These are phyloP conservation scores for Hyaena hyaena DNA, from an alignment of 2,113 vertebrate genomes.

Conservation along the genomic window DNA sequence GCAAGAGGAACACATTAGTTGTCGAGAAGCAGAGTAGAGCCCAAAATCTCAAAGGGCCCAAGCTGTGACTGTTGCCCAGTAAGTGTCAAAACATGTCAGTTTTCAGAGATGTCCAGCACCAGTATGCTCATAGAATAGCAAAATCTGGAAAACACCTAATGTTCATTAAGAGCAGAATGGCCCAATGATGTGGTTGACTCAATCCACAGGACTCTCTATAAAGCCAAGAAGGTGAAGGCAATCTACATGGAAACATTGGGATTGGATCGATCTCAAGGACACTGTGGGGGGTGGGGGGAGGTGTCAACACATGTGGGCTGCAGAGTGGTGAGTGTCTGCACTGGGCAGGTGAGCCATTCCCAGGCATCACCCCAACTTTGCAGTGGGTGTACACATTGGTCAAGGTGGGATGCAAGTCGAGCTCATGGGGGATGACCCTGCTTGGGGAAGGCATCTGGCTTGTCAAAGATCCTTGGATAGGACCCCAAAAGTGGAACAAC, in stretches of 20 bases:
- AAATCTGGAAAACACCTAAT: neutral
- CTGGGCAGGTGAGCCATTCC: fast-evolving
- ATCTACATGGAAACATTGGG: fast-evolving
- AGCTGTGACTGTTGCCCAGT: neutral
- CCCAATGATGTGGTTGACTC: neutral
- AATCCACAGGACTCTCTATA: neutral
- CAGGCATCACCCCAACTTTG: neutral
- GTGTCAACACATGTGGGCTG: neutral
- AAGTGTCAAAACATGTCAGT: neutral
- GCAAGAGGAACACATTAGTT: neutral
- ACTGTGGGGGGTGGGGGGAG: too few species aligned
- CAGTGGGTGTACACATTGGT: neutral
- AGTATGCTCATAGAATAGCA: fast-evolving
- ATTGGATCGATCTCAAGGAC: neutral
- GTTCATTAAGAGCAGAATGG: neutral
- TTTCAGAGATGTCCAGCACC: neutral
- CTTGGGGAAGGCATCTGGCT: neutral
- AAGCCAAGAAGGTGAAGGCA: neutral
- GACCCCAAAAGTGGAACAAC: neutral
- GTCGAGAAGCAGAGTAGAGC: fast-evolving
- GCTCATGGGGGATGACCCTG: neutral
- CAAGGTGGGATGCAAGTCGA: neutral
- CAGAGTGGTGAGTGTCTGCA: neutral
- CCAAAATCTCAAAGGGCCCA: neutral
- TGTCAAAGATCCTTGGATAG: neutral